Evolutionary conservation across 1,140 invertebrate genomes (phyloP), one percentile per base, ranked within the genome.

Genomic region (Diorhabda sublineata): DNA sequence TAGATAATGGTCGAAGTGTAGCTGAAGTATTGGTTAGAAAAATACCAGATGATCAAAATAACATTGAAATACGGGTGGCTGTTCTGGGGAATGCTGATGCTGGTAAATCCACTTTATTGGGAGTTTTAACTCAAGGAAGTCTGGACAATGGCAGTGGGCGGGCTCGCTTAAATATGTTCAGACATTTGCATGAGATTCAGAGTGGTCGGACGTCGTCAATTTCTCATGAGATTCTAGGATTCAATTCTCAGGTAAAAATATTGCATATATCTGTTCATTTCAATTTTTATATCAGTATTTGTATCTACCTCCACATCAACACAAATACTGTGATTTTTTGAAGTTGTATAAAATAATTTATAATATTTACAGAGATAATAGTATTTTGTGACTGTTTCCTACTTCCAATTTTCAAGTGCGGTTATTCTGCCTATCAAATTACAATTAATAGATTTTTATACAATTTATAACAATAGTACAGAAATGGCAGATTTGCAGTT

Each of bases 171-270:
- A 99, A 98, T 83, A 92, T 98, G 87, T 96, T 99, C 80, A 83
- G 97, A 7, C 97, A 99, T 81, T 84, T 97, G 71, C 98, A 99
- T 82, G 98, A 99, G 82, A 94, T 99, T 73, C 93, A 95, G 81
- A 93, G 94, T 47, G 98, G 98, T 6, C 86, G 96, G 71, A 99
- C 98, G 0, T 97, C 95, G 2, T 97, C 95, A 8, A 96, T 99
- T 70, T 96, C 94, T 70, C 94, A 98, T 79, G 97, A 99, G 84
- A 95, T 98, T 70, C 87, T 99, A 11, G 97, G 97, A 4, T 99
- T 99, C 80, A 92, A 96, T 83, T 86, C 87, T 4, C 83, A 91
- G 76, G 90, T 77, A 70, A n/a, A 72, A 57, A 64, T 69, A 61
- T 61, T 47, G 26, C 26, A 26, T 26, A 26, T 26, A 26, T 26